Conservation (phyloP, 2,888 invertebrate genomes). For the Spilarctia lutea region DNA sequence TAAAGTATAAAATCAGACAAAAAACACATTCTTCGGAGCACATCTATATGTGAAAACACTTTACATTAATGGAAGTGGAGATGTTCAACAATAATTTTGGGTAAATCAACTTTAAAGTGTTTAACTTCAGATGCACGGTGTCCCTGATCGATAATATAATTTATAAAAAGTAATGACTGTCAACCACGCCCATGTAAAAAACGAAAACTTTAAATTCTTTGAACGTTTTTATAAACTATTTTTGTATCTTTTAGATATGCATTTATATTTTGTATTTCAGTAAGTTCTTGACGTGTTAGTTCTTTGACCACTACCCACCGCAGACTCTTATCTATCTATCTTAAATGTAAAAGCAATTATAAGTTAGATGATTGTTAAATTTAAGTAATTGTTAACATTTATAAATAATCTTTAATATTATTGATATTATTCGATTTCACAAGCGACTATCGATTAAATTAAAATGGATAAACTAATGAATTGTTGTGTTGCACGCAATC, state of each 20-base stretch:
- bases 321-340: background rate
- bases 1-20: background rate
- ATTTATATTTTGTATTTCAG: background rate
- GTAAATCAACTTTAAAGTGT: too few species aligned
- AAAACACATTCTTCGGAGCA: background rate
- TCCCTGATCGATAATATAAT: too few species aligned
- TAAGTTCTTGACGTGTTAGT: background rate
- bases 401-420: background rate
- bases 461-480: background rate
- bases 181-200: too few species aligned
- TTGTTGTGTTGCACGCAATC: background rate
- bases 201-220: background rate
- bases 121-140: too few species aligned
- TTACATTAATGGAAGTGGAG: too few species aligned
- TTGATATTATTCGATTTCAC: background rate
- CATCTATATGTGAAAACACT: background rate
- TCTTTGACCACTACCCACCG: background rate
- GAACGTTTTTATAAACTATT: too few species aligned
- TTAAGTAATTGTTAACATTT: background rate
- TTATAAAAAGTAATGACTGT: too few species aligned
- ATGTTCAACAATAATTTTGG: too few species aligned
- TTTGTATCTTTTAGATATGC: too few species aligned
- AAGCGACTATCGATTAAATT: background rate
- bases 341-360: background rate
- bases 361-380: background rate